These are phyloP conservation scores for Synanthedon myopaeformis DNA, from an alignment of 2,888 invertebrate genomes.

Conservation along the genomic window DNA sequence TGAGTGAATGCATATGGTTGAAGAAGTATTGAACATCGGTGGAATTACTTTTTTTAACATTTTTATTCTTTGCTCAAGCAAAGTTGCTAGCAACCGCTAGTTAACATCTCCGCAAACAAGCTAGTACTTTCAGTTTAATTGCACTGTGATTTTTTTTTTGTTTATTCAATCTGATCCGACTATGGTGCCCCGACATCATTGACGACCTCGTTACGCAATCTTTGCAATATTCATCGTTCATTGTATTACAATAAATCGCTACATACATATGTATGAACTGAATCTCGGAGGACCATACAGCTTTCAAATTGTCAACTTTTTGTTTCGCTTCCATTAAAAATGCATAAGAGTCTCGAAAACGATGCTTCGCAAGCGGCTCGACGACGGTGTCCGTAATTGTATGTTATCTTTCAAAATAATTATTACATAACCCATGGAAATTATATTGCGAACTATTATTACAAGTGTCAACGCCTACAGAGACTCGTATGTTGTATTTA, in stretches of 20 bases:
- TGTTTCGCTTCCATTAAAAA: constrained; percentile 49
- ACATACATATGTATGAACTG: constrained; percentile 60
- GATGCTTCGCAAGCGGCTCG: background rate
- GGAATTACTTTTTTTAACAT: no score
- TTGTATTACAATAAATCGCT: constrained; percentile 58
- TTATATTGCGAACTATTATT: background rate
- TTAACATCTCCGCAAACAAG: no score
- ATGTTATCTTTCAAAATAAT: background rate
- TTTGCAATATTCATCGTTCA: constrained; percentile 50
- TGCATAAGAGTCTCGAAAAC: constrained; percentile 28
- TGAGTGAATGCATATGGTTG: no score
- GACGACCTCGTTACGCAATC: constrained; percentile 26
- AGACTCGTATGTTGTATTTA: background rate
- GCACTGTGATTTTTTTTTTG: no score
- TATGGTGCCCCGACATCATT: background rate
- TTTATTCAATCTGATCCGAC: no score
- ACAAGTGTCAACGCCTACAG: background rate
- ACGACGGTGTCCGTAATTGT: background rate
- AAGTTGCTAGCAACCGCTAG: no score
- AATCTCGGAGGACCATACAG: constrained; percentile 36
- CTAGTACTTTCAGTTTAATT: no score
- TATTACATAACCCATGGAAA: background rate
- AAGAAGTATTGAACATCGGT: no score
- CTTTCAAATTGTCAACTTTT: constrained; percentile 54
- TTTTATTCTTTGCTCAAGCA: no score